Evolutionary conservation across 2,797 vertebrate species (phyloP), one percentile per base, ranked within the genome.

Genomic region (Phylloscopus collybita): DNA sequence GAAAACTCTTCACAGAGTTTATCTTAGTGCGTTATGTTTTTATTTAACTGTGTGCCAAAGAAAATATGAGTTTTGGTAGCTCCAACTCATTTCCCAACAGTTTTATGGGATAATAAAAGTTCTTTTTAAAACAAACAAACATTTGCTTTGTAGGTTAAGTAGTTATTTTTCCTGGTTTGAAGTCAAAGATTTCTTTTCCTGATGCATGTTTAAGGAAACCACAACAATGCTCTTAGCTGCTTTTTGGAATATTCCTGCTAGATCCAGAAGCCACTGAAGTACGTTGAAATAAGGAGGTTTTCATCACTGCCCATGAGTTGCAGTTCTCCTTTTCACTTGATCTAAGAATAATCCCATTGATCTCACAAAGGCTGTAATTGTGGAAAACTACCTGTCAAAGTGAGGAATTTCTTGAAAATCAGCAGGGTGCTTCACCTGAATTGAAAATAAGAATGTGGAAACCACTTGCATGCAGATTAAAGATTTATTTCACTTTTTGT

Each of bases 111-210:
- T 49, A 73, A 51, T 87, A 80, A 26, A 92, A 71, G 20, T 54
- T 75, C 7, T 67, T 86, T 73, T 57, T 19, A 21, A 61, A 72
- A 51, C n/a, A 92, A 81, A 42, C 30, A 88, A 30, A 40, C 20
- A 27, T 75, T 90, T 78, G 14, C 36, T 73, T 90, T 81, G 21
- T 67, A 86, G 53, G 27, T 66, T 60, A 65, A 56, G 11, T 66
- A 69, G 11, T 45, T 82, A 4, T 80, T 89, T 92, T 85, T 64
- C 19, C 36, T 94, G 29, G n/a, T 91, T 47, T 49, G 30, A 29
- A 87, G 57, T 79, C 60, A 81, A 72, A 75, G 44, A 40, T 57
- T 93, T 92, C 14, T 79, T 91, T 94, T 85, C 53, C 45, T 82
- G 15, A 51, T 85, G 36, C 21, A 42, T 71, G 34, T 74, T 76